Evolutionary conservation across 2,797 vertebrate genomes (phyloP).

Genomic region (Melanotaenia boesemani): DNA sequence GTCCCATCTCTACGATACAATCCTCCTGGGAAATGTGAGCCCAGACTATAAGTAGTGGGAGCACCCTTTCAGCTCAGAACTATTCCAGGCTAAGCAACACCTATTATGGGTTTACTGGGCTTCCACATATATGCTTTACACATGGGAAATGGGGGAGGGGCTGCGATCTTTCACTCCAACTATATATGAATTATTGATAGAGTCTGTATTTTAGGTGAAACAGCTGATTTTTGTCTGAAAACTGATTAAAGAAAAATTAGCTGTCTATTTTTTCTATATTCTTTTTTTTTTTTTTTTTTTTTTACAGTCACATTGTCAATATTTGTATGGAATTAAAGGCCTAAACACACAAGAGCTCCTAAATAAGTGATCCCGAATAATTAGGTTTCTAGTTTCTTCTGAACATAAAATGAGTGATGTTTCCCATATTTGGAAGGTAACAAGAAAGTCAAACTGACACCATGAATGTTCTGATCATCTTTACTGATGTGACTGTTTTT

Average conservation of each 20-base stretch:
- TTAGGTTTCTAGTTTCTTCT: background rate
- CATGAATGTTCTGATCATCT: background rate
- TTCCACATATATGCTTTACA: slow-evolving; percentile 50
- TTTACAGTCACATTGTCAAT: background rate
- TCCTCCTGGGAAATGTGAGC: slow-evolving; percentile 47
- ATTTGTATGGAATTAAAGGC: background rate
- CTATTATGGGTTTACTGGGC: slow-evolving; percentile 55
- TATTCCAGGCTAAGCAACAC: slow-evolving; percentile 61
- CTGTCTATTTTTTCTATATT: background rate
- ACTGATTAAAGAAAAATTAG: background rate
- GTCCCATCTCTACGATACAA: too few relatives aligned
- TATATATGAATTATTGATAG: slow-evolving; percentile 8
- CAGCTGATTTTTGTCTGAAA: background rate
- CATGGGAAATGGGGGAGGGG: slow-evolving; percentile 1
- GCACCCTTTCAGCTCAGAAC: slow-evolving; percentile 54
- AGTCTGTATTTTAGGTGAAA: background rate
- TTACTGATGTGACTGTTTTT: too few relatives aligned
- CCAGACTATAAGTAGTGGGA: slow-evolving; percentile 33
- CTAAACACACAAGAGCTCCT: background rate
- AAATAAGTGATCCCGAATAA: background rate
- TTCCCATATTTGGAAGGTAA: background rate
- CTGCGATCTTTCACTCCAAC: slow-evolving; percentile 11
- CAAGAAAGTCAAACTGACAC: background rate
- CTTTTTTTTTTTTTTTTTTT: background rate
- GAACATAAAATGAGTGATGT: background rate